A percentile compares a stretch with the other conserved stretches of the same genome.
These are phyloP conservation scores for Psittacula echo DNA, from an alignment of 2,797 vertebrate genomes.

Conservation along the genomic window DNA sequence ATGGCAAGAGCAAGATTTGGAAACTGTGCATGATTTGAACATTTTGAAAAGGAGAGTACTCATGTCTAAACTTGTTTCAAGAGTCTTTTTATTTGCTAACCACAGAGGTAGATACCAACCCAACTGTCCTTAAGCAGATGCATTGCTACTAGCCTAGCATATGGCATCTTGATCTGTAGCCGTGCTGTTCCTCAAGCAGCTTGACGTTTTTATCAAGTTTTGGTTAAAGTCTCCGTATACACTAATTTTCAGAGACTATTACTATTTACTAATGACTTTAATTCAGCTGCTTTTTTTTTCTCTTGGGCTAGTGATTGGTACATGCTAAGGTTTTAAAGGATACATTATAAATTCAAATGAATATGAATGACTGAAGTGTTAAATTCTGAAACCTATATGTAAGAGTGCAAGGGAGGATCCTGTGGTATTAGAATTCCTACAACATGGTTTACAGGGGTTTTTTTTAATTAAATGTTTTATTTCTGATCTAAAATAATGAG, in stretches of 20 bases:
- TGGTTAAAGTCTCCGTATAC: not conserved
- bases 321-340: not conserved
- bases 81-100: not conserved
- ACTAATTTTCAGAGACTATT: not conserved
- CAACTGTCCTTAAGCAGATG: not conserved
- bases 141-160: not conserved
- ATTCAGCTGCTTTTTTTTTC: not conserved
- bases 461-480: not conserved
- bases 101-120: not conserved
- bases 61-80: not conserved
- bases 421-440: not conserved
- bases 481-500: not conserved
- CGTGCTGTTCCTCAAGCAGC: not conserved
- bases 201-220: not conserved
- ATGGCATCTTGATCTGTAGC: not conserved
- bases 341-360: not conserved
- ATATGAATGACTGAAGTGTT: not conserved
- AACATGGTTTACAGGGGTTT: not conserved
- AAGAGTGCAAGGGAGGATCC: not conserved
- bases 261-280: not conserved
- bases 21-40: not conserved
- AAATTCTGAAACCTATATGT: not conserved
- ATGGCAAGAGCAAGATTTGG: not conserved
- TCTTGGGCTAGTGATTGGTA: not conserved
- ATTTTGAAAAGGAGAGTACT: not conserved